Base-by-base conservation (phyloP, 2,797 vertebrate genomes). In the Diplodus puntazzo region DNA sequence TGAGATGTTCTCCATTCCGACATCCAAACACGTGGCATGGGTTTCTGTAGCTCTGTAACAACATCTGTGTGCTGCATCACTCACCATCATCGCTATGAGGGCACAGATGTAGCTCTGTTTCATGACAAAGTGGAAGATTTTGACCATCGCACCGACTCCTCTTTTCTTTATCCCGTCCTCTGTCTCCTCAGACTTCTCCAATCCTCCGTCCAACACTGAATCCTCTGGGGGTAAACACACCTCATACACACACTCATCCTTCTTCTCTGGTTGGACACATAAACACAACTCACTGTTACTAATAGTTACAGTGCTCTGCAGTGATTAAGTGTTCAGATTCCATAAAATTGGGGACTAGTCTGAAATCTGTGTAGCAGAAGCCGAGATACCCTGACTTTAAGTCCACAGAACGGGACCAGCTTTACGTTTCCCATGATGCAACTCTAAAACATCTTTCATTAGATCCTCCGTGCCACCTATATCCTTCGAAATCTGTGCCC, bases 51-150 rank as follows among this genome's bases (percentile, higher is more conserved):
- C 53, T 59, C 23, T 23, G 16, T 59, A 18, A 27, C 52, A 27
- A 42, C 69, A 39, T 21, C 60, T 61, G 55, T 2, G 65, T 16
- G 62, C 20, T 71, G 34, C 21, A n/a, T 54, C 5, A 92, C 97
- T 90, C 93, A 99, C 98, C 98, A 99, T 99, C 98, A 99, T 99
- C 21, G 98, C 96, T 43, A 99, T 99, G 34, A 99, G 96, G 88
- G 98, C 98, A 77, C 98, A 99, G 88, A 99, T 97, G 86, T 99
- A 99, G 88, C 98, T 99, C 89, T 99, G 98, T 77, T 99, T 99
- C 98, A 99, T 99, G 85, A 99, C 92, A 88, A 99, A 99, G 46
- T 96, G 95, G 88, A 99, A 98, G 76, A 96, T 95, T 48, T 97
- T 96, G 57, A 97, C 96, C 89, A 98, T 92, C 10, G 95, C 95